Base-by-base conservation (phyloP, 1,140 invertebrate genomes). In the Drosophila mauritiana region DNA sequence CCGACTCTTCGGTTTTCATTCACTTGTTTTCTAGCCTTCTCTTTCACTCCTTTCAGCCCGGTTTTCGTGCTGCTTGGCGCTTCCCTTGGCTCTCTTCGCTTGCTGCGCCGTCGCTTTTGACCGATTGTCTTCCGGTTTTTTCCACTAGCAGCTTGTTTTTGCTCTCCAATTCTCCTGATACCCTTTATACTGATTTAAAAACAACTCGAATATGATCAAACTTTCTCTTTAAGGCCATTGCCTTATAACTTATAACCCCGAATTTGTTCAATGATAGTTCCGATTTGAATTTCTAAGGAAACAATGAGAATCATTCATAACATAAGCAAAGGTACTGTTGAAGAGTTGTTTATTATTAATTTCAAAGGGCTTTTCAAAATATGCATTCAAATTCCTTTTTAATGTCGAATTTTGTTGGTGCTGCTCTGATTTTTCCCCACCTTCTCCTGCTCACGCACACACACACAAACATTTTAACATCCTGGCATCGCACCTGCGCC, bases 401-500 rank as follows among this genome's bases (percentile, higher is more conserved):
- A 49, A 15, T 27, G 12, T 40, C 3, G 13, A 40, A 22, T 15
- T 39, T 39, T 40, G 25, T 55, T 15, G 8, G n/a, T 3, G 43
- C 48, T 48, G 15, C 34, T 48, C 10, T 25, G 15, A 31, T 58
- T 48, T 42, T 58, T 22, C 10, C n/a, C 34, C 31, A 48, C 11
- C 20, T 48, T 58, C 20, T 34, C 12, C 36, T 13, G 15, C 25
- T 12, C 13, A 59, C 43, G 10, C 39, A 36, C 42, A 40, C 20
- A 42, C 15, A n/a, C n/a, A 40, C 27, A 4, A 27, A 31, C 15
- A 17, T 34, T 43, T 17, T 40, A 40, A 27, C 56, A n/a, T 73
- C 73, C 62, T 46, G 69, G 68, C 78, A 81, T 64, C 57, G 78
- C 81, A 85, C 81, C 82, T 85, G 81, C 81, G 81, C 81, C 75